Conservation (phyloP, 1,140 invertebrate genomes). For the Meloidogyne exigua region DNA sequence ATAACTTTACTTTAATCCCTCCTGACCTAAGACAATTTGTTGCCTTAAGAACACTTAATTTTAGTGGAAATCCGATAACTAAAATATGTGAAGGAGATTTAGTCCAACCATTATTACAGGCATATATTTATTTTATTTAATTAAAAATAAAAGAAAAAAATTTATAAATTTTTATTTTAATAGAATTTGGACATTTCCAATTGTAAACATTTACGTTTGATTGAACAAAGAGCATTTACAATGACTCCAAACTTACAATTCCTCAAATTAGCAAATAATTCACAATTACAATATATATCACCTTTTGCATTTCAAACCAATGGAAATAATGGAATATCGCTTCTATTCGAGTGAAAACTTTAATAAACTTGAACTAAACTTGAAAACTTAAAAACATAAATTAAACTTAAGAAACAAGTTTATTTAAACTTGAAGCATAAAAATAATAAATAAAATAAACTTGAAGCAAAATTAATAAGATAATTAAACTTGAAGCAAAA, state of each 20-base stretch:
- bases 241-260: constrained; percentile 45
- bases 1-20: constrained; percentile 44
- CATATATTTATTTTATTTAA: neutral
- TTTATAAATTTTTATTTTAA: neutral
- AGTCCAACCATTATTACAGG: constrained; percentile 42
- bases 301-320: constrained; percentile 45
- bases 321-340: neutral
- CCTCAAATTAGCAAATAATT: constrained; percentile 36
- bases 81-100: constrained; percentile 42
- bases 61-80: constrained; percentile 48
- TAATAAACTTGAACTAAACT: neutral
- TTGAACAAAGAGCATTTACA: constrained; percentile 38
- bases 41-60: constrained; percentile 43
- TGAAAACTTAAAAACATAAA: neutral
- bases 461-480: no score
- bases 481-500: neutral
- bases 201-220: constrained; percentile 33
- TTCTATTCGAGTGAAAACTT: constrained; percentile 43
- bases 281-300: constrained; percentile 40
- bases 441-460: no score
- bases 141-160: neutral
- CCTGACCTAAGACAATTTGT: constrained; percentile 44
- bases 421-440: no score
- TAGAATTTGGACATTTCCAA: constrained; percentile 35
- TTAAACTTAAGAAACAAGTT: no score